A percentile compares a stretch with the other conserved stretches of the same genome.
Conservation (phyloP, 2,888 invertebrate species). For the Acleris emargana region DNA sequence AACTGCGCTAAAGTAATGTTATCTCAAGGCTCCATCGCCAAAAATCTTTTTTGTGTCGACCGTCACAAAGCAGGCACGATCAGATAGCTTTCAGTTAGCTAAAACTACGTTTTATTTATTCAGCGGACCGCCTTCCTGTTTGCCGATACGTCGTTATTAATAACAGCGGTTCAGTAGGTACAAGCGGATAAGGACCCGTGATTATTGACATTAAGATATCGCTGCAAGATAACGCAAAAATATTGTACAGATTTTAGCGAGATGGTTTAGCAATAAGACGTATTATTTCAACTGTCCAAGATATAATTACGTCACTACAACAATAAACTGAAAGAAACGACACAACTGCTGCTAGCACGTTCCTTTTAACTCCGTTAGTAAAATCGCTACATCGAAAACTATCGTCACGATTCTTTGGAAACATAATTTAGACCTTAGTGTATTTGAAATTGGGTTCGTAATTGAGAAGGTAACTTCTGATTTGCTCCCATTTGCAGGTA, state of each 20-base stretch:
- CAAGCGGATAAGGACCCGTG: conserved; percentile 33
- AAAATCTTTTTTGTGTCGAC: conserved; percentile 58
- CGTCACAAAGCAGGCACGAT: conserved; percentile 60
- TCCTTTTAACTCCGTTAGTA: conserved; percentile 63
- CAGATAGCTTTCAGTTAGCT: conserved; percentile 72
- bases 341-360: conserved; percentile 69
- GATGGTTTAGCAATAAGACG: conserved; percentile 22
- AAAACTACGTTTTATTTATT: conserved; percentile 65
- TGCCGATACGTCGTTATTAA: conserved; percentile 51
- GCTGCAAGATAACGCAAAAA: conserved; percentile 21
- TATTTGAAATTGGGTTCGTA: conserved; percentile 46
- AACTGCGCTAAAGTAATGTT: conserved; percentile 58
- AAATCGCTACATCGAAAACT: conserved; percentile 56
- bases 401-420: conserved; percentile 32
- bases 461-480: conserved; percentile 42
- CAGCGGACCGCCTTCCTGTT: conserved; percentile 41
- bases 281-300: conserved; percentile 77
- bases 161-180: conserved; percentile 40
- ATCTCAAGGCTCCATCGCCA: conserved; percentile 62
- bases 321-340: conserved; percentile 63
- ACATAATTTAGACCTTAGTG: conserved; percentile 38
- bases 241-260: conserved; percentile 2
- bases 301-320: conserved; percentile 60
- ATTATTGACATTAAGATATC: conserved; percentile 36
- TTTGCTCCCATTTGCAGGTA: conserved; percentile 67